phyloP scores from a whole-genome alignment of 1,140 invertebrate species.

The Planococcus citri region DNA sequence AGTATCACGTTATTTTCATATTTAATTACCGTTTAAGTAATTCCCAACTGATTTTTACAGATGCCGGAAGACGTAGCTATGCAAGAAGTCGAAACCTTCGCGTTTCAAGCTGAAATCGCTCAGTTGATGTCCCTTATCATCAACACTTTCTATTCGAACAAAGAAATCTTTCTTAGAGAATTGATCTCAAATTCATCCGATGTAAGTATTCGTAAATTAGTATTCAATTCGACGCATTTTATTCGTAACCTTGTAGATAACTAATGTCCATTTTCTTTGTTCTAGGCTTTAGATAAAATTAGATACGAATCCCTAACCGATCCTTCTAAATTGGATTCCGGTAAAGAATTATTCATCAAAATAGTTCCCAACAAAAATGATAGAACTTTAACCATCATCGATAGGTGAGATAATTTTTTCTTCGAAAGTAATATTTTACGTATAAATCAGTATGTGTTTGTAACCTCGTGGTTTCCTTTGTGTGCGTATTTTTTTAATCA shows the following conservation, averaged over 20 bases:
- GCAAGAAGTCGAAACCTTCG: conserved; percentile 45
- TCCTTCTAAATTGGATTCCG: conserved; percentile 60
- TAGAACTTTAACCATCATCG: conserved; percentile 61
- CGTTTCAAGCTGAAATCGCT: conserved; percentile 76
- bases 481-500: too few relatives aligned
- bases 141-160: conserved; percentile 99
- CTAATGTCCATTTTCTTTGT: too few relatives aligned
- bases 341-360: conserved; percentile 63
- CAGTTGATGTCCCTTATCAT: conserved; percentile 88
- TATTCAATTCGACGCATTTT: not conserved
- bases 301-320: conserved; percentile 68
- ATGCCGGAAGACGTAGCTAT: conserved; percentile 46
- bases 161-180: conserved; percentile 98
- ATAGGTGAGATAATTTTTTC: conserved; percentile 50
- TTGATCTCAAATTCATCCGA: conserved; percentile 78
- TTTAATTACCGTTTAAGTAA: too few relatives aligned
- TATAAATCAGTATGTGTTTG: too few relatives aligned
- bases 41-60: conserved; percentile 28
- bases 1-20: too few relatives aligned
- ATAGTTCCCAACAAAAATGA: conserved; percentile 68
- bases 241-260: not conserved
- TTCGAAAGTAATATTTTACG: too few relatives aligned
- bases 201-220: conserved; percentile 28
- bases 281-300: conserved; percentile 40
- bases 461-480: too few relatives aligned